Conservation (phyloP, 2,888 invertebrate species). For the Drosophila meridiana region DNA sequence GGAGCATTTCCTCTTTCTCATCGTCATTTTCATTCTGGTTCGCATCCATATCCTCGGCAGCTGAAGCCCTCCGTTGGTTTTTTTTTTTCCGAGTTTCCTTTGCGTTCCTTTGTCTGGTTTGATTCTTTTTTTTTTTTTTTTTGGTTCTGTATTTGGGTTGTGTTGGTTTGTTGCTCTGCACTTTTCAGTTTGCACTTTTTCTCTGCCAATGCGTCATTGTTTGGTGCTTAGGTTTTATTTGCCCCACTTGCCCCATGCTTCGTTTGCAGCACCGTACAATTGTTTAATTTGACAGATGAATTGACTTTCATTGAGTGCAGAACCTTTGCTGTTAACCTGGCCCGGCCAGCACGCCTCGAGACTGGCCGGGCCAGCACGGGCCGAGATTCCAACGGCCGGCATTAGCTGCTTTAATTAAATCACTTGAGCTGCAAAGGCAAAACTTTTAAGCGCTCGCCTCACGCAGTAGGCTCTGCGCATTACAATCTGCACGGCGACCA, state of each 20-base stretch:
- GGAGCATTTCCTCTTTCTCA: constrained; percentile 1
- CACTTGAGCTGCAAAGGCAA: constrained; percentile 45
- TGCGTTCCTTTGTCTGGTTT: constrained; percentile 37
- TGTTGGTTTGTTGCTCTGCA: constrained; percentile 68
- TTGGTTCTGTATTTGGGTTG: constrained; percentile 30
- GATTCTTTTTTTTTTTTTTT: constrained; percentile 2
- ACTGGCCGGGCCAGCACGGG: background rate
- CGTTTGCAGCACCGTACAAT: constrained; percentile 50
- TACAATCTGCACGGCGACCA: constrained; percentile 38
- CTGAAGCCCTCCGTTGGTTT: constrained; percentile 24
- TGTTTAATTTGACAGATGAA: constrained; percentile 75
- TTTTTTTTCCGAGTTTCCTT: constrained; percentile 39
- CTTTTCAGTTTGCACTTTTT: constrained; percentile 43
- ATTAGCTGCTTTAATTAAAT: constrained; percentile 67
- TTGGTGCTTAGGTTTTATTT: constrained; percentile 52
- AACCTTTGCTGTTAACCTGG: constrained; percentile 20
- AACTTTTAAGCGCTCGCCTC: constrained; percentile 45
- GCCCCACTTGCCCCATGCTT: constrained; percentile 28
- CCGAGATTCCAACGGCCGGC: constrained; percentile 23
- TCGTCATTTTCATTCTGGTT: constrained; percentile 9
- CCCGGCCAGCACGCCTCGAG: constrained; percentile 6
- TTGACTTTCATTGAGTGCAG: constrained; percentile 53
- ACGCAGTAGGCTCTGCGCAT: constrained; percentile 62
- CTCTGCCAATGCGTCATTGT: constrained; percentile 61
- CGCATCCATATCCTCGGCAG: constrained; percentile 19